Evolutionary conservation across 2,888 invertebrate species (phyloP).

Genomic region (Melanchra persicariae): DNA sequence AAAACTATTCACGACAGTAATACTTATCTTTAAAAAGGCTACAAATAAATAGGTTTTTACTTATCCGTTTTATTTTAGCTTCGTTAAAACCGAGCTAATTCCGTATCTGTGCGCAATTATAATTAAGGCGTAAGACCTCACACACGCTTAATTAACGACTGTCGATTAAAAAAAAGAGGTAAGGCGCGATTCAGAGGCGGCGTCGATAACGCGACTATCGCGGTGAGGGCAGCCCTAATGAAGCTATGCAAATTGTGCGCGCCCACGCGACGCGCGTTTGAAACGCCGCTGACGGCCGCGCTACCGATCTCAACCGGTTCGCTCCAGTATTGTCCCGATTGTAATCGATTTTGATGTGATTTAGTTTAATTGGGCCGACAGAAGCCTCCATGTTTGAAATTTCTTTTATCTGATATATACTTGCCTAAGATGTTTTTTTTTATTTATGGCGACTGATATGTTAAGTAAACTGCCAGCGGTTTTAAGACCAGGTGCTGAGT

Average conservation of each 20-base stretch:
- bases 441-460: conserved; percentile 35
- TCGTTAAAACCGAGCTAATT: conserved; percentile 69
- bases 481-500: conserved; percentile 44
- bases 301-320: conserved; percentile 63
- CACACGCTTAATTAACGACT: conserved; percentile 82
- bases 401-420: conserved; percentile 46
- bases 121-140: conserved; percentile 85
- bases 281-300: conserved; percentile 63
- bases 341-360: conserved; percentile 67
- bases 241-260: conserved; percentile 80
- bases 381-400: conserved; percentile 49
- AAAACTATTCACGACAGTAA: conserved; percentile 65
- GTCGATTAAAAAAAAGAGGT: conserved; percentile 69
- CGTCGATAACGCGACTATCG: conserved; percentile 71
- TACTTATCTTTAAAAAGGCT: conserved; percentile 59
- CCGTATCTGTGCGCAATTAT: conserved; percentile 79
- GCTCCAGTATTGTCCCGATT: conserved; percentile 63
- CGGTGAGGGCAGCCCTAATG: conserved; percentile 75
- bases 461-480: conserved; percentile 20
- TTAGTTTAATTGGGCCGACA: conserved; percentile 62
- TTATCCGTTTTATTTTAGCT: conserved; percentile 54
- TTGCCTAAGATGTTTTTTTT: conserved; percentile 37
- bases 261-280: conserved; percentile 71
- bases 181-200: conserved; percentile 69
- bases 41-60: conserved; percentile 55